phyloP scores from a whole-genome alignment of 2,888 invertebrate species.

The Acrocyrtus sp. region DNA sequence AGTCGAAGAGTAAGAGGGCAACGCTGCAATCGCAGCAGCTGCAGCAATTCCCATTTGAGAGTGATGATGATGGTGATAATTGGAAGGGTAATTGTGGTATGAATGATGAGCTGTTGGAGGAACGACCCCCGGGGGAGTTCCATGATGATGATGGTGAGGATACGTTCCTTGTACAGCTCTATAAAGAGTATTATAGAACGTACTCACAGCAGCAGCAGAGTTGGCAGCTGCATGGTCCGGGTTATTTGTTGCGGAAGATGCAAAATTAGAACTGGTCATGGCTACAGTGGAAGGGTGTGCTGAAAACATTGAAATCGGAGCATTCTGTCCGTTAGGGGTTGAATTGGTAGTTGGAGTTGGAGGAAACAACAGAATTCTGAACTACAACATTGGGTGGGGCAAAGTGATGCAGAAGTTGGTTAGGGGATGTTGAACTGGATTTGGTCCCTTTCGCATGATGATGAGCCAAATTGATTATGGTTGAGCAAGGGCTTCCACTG shows the following conservation, averaged over 20 bases:
- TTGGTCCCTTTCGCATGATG: conserved; percentile 14
- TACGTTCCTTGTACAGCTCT: conserved; percentile 49
- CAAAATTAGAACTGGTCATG: conserved; percentile 32
- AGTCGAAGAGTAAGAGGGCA: conserved; percentile 23
- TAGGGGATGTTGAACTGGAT: conserved; percentile 37
- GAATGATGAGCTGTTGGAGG: conserved; percentile 48
- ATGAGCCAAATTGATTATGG: conserved; percentile 42
- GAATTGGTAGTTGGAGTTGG: conserved; percentile 26
- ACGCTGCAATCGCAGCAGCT: conserved; percentile 36
- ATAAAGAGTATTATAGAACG: conserved; percentile 55
- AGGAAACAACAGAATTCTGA: conserved; percentile 60
- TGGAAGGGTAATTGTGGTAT: conserved; percentile 43
- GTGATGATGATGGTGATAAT: conserved; percentile 51
- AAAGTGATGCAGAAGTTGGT: conserved; percentile 46
- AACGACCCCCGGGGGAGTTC: conserved; percentile 42
- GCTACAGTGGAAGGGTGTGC: not conserved
- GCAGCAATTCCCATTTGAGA: conserved; percentile 38
- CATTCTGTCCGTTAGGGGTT: conserved; percentile 24
- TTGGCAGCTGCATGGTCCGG: conserved; percentile 29
- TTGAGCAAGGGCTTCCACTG: conserved; percentile 28
- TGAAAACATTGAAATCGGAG: conserved; percentile 17
- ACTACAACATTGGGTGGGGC: conserved; percentile 62
- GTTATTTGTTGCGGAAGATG: conserved; percentile 11
- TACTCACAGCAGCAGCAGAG: conserved; percentile 45
- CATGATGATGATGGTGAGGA: conserved; percentile 20